Evolutionary conservation across 30 jellyfish, hydroid and myxozoan genomes (phyloP).

Genomic region (Hydractinia echinata): DNA sequence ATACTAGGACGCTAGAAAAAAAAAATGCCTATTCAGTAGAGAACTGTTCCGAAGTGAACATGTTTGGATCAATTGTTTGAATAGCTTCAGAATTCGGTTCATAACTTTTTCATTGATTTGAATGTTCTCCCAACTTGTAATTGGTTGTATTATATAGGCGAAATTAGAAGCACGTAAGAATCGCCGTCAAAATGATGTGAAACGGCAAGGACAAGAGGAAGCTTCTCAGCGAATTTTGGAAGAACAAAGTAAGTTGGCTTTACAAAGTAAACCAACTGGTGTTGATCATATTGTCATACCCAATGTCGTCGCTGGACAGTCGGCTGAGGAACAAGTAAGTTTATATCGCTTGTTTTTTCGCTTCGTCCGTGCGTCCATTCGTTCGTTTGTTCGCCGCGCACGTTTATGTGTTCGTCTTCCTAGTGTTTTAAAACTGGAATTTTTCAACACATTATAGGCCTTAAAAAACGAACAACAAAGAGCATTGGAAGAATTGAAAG

Average conservation of each 20-base stretch:
- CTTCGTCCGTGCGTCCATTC: too few species aligned
- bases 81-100: too few species aligned
- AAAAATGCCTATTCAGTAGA: too few species aligned
- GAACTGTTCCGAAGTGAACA: too few species aligned
- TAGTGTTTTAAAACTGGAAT: not conserved
- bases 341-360: not conserved
- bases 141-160: constrained; percentile 35
- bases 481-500: constrained; percentile 66
- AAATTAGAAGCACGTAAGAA: constrained; percentile 86
- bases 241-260: constrained; percentile 53
- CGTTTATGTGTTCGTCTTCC: not conserved
- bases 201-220: constrained; percentile 70
- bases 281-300: constrained; percentile 63
- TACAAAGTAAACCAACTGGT: constrained; percentile 15
- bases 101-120: too few species aligned
- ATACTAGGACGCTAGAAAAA: too few species aligned
- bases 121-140: too few species aligned
- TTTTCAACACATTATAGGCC: constrained; percentile 36
- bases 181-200: constrained; percentile 70
- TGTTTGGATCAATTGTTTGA: too few species aligned
- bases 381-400: too few species aligned
- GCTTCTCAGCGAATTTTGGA: constrained; percentile 73
- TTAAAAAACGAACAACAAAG: constrained; percentile 80
- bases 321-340: constrained; percentile 69
- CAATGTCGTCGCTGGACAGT: constrained; percentile 46